Evolutionary conservation across 2,797 vertebrate genomes (phyloP), one percentile per base, ranked within the genome.

Genomic region (Gouania willdenowi): DNA sequence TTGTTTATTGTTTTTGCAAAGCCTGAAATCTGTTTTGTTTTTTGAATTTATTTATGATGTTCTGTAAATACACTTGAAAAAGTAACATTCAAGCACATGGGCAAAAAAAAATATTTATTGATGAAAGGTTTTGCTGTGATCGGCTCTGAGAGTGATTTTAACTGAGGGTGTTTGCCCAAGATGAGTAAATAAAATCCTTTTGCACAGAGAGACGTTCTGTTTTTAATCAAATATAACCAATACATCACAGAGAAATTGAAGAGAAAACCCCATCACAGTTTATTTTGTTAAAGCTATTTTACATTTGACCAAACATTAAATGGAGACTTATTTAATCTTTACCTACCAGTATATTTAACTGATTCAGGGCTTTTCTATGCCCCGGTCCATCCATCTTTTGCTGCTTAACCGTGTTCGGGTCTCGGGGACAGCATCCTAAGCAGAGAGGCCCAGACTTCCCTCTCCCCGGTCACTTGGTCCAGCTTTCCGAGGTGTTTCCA

Each of bases 21-120:
- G 77, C 85, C 87, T 91, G 81, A 84, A 90, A 91, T 88, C 85
- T 92, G 89, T 88, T 71, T 43, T 9, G 87, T 70, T 72, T 84
- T 80, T 80, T 86, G 81, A 89, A 90, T 87, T 92, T 95, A 97
- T 97, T 97, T 95, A 98, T 95, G 89, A 91, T 90, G 87, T 67
- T 39, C 29, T 79, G 76, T 95, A 94, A 92, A 93, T 89, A 82
- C 49, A 56, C 39, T 47, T 32, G 21, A 15, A 58, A 35, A 57
- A 59, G 28, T 57, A 49, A 75, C 64, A 87, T 91, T 79, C 79
- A 91, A 91, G 88, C 90, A 91, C 89, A 91, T 86, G 88, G 90
- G 88, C 87, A 91, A 91, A 88, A 91, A 55, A 20, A 20, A 13
- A 14, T 97, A 97, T 98, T 98, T 96, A 98, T 97, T 95, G 90